Evolutionary conservation across 2,113 vertebrate genomes (phyloP).

Genomic region (Edolisoma coerulescens): DNA sequence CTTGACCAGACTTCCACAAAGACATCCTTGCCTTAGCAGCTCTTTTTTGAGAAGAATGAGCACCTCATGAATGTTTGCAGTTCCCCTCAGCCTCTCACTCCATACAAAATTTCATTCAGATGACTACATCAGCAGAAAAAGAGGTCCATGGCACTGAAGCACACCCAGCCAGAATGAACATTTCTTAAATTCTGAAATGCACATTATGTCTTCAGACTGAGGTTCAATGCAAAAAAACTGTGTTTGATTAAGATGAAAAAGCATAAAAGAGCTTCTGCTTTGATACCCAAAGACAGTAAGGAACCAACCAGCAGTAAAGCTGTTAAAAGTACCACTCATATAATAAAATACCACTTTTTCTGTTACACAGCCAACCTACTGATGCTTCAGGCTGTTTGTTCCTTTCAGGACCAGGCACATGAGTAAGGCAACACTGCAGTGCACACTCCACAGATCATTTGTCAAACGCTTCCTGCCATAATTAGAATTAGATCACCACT

Average conservation of each 20-base stretch:
- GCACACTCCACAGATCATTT: neutral
- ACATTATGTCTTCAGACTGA: neutral
- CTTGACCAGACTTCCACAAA: neutral
- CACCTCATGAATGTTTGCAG: neutral
- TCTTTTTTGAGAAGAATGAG: neutral
- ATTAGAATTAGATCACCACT: neutral
- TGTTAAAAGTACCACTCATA: neutral
- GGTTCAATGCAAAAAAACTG: neutral
- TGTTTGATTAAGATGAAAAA: neutral
- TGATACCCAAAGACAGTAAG: neutral
- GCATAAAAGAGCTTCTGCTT: neutral
- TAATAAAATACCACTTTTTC: neutral
- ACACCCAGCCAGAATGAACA: neutral
- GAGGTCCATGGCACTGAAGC: neutral
- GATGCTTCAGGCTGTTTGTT: neutral
- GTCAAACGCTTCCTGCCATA: neutral
- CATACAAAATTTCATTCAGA: neutral
- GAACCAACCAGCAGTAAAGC: neutral
- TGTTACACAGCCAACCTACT: neutral
- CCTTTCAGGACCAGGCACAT: neutral
- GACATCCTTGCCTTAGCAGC: neutral
- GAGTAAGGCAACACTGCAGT: neutral
- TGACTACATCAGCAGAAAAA: neutral
- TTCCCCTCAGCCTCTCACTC: neutral
- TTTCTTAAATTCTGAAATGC: neutral